These are phyloP conservation scores for Lithobates sylvaticus DNA, from an alignment of 2,797 vertebrate species.

Conservation along the genomic window DNA sequence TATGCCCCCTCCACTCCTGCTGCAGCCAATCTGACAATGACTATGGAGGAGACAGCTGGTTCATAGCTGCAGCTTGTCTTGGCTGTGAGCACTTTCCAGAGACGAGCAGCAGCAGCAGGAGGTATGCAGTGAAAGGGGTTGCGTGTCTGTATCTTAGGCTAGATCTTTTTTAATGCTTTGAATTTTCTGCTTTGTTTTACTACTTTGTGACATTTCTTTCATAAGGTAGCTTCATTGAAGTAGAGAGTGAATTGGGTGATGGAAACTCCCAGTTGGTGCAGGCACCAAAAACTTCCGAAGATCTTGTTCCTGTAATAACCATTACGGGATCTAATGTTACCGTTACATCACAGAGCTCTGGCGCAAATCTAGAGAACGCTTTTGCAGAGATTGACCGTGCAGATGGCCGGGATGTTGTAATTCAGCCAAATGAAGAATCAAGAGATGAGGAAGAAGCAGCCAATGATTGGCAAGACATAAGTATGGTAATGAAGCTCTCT, in stretches of 20 bases:
- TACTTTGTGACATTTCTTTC: neutral
- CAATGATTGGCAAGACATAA: slow-evolving; percentile 86
- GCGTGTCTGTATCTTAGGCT: too few species aligned
- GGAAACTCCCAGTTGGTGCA: slow-evolving; percentile 50
- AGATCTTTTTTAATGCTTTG: neutral
- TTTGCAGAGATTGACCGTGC: slow-evolving; percentile 58
- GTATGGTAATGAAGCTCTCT: slow-evolving; percentile 76
- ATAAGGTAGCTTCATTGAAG: slow-evolving; percentile 90
- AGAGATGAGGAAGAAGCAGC: slow-evolving; percentile 54
- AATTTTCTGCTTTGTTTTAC: neutral
- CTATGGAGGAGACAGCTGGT: too few species aligned
- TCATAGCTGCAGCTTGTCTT: too few species aligned
- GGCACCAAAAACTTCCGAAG: slow-evolving; percentile 20
- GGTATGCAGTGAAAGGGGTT: too few species aligned
- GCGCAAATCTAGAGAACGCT: neutral
- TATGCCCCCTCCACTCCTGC: too few species aligned
- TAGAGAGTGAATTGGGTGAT: slow-evolving; percentile 72
- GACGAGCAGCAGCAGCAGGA: too few species aligned
- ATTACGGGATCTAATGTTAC: slow-evolving; percentile 25
- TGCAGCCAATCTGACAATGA: too few species aligned
- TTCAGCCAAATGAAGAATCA: slow-evolving; percentile 49
- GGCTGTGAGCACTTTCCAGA: too few species aligned
- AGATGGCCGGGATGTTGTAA: neutral
- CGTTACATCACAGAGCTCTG: slow-evolving; percentile 53
- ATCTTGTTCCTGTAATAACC: neutral